Evolutionary conservation across 2,888 invertebrate genomes (phyloP), one percentile per base, ranked within the genome.

Genomic region (Chesias legatella): DNA sequence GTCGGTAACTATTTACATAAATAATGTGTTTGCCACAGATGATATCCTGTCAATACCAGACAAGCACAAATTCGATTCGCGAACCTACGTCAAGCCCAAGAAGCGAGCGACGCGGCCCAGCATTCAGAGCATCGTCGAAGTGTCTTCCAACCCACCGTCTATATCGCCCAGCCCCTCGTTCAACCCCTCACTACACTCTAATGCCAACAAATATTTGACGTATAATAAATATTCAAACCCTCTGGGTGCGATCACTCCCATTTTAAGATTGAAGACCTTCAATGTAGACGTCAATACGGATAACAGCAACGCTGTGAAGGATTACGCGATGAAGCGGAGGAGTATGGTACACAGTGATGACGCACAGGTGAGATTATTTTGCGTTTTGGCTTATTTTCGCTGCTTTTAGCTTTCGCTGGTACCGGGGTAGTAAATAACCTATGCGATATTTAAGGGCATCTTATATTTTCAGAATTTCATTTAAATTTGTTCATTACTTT

Each of bases 31-130:
- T 66, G 54, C 71, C 79, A 1, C 67, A 85, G 86, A 69, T 67
- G 75, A 83, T 45, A 40, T 67, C 56, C 61, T 74, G 51, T 51
- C 79, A 26, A 35, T 72, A 48, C 75, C 82, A 47, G 82, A 89
- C 64, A 88, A 79, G 51, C 88, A 88, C 62, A 88, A 84, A 47
- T 90, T 93, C 59, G 93, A 93, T 65, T 91, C 92, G 0, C 84
- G 93, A 58, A 93, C 93, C 6, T 93, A 91, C 70, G 93, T 93
- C 34, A 89, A 90, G 56, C 92, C 92, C 10, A 93, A 93, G 66
- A 91, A 91, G 62, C 83, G 90, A 39, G 71, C 78, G 7, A 82
- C 73, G 21, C 84, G 92, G 42, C 90, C 91, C 22, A 91, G 90
- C 60, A 90, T 93, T 49, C 92, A 92, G 45, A 88, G 75, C 51